Conservation (phyloP, 2,797 vertebrate species). For the Alfaro cultratus region DNA sequence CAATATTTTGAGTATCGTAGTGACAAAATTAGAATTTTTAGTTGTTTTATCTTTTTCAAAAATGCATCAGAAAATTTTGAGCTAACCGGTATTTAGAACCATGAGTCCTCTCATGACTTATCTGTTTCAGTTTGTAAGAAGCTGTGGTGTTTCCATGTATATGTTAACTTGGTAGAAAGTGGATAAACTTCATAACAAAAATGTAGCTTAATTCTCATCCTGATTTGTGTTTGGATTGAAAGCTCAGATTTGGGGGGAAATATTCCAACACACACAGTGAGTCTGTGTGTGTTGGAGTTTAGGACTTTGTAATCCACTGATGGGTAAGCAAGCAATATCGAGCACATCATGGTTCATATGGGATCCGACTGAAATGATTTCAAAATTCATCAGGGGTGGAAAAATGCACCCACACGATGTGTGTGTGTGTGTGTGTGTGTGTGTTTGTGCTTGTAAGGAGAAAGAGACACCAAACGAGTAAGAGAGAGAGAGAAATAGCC, state of each 20-base stretch:
- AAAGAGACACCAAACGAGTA: slow-evolving; percentile 6
- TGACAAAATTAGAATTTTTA: background rate
- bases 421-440: slow-evolving; percentile 18
- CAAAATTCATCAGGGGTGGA: slow-evolving; percentile 55
- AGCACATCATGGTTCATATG: slow-evolving; percentile 50
- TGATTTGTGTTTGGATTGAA: slow-evolving; percentile 4
- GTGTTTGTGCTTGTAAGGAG: slow-evolving; percentile 24
- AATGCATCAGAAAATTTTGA: background rate
- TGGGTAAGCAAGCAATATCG: slow-evolving; percentile 44
- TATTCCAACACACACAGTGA: background rate
- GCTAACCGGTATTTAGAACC: background rate
- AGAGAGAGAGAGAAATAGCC: slow-evolving; percentile 47
- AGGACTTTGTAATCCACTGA: slow-evolving; percentile 48
- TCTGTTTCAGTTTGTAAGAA: background rate
- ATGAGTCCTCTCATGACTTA: background rate
- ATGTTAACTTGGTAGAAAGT: background rate
- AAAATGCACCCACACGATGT: slow-evolving; percentile 40
- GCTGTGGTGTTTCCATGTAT: background rate
- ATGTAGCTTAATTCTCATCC: background rate
- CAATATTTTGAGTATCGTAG: background rate
- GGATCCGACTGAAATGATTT: slow-evolving; percentile 56
- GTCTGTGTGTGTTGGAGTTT: slow-evolving; percentile 22
- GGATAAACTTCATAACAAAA: background rate
- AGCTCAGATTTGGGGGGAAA: slow-evolving; percentile 6
- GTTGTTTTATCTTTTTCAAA: background rate